Base-by-base conservation (phyloP, 1,140 invertebrate species). In the Rhopalosiphum padi region DNA sequence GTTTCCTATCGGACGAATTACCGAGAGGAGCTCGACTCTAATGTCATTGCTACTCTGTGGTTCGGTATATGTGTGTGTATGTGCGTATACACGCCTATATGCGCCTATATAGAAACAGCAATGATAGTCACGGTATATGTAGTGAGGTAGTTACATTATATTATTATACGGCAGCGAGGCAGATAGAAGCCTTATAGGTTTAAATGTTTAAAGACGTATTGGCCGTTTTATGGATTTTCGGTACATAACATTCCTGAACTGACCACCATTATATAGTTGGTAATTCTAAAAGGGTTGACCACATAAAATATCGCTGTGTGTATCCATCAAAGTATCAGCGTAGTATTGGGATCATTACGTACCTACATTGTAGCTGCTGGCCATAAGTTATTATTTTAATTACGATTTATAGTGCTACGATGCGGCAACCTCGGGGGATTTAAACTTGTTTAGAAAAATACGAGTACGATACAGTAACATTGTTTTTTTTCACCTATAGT, bases 271-370 rank as follows among this genome's bases (percentile, higher is more conserved):
- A 83, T 87, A n/a, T 11, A 21, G 30, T n/a, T 21, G 8, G 87
- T 89, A 51, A 91, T 91, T 91, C 90, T 21, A 46, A 91, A 77
- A 91, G 90, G 90, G 90, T 91, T 82, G 90, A 77, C 90, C 90
- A 43, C 30, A 82, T 91, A 82, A 91, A 91, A 82, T 91, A 91
- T 83, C 68, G 43, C 15, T 22, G 3, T n/a, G 41, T 22, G 2
- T n/a, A 48, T 21, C 90, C 43, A 46, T 91, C 90, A 82, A 48
- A 91, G 90, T 46, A 82, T 82, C 43, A 83, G 60, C 37, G 60
- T 87, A 37, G 37, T 89, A 68, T 90, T 35, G 55, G 89, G 30
- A 89, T 88, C 53, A 60, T 55, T 41, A 60, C 53, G 53, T 90
- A 30, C 35, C 35, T 90, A 41, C 25, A 35, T 89, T 60, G 88